Percentiles rank a stretch among this genome's conserved stretches.
These are phyloP conservation scores for Phylloscopus trochiloides DNA, from an alignment of 2,113 vertebrate genomes.

Conservation along the genomic window DNA sequence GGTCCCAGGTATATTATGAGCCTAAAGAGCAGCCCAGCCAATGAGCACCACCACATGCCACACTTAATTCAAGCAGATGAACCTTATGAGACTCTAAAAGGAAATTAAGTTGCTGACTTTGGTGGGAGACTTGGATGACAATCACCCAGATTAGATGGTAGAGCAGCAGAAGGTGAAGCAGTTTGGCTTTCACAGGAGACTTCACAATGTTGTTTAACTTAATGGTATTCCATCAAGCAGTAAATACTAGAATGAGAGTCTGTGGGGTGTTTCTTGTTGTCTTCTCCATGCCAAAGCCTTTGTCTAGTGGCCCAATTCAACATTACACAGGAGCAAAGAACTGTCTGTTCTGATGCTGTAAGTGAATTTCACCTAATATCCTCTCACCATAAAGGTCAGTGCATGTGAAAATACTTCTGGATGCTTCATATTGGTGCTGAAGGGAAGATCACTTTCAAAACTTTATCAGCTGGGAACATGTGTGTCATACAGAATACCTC, in stretches of 20 bases:
- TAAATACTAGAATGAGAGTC: not conserved
- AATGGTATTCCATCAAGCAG: not conserved
- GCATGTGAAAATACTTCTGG: not conserved
- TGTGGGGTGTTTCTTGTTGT: not conserved
- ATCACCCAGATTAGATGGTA: not conserved
- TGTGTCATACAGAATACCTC: not conserved
- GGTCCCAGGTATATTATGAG: not conserved
- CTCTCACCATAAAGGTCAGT: not conserved
- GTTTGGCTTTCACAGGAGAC: not conserved
- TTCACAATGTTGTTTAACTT: not conserved
- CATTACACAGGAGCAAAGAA: not conserved
- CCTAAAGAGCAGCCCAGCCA: not conserved
- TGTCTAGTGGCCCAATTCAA: not conserved
- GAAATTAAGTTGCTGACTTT: not conserved
- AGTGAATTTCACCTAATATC: not conserved
- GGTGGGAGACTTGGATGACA: not conserved
- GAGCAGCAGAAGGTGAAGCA: not conserved
- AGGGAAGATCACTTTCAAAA: not conserved
- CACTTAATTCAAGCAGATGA: not conserved
- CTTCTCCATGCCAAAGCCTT: not conserved
- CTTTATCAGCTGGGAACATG: not conserved
- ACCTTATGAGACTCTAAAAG: not conserved
- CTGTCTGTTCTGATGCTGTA: not conserved
- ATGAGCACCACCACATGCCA: not conserved
- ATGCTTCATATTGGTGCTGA: not conserved